Conservation (phyloP, 2,888 invertebrate genomes). For the Thymelicus acteon region DNA sequence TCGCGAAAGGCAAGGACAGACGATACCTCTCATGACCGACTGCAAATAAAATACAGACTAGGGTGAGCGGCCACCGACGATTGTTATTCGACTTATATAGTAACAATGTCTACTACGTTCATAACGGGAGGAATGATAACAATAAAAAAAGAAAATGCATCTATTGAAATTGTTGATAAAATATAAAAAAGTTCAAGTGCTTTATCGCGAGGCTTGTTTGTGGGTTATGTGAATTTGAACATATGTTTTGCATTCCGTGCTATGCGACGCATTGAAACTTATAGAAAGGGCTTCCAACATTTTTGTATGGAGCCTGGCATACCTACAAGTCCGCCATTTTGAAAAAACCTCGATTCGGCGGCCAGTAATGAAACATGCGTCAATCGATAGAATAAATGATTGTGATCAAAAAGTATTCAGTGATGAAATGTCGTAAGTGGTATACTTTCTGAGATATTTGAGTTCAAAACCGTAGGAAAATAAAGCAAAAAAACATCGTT, state of each 20-base stretch:
- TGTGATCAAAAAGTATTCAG: no score
- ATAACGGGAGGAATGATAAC: constrained; percentile 60
- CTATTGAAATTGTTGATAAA: constrained; percentile 61
- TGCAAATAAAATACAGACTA: constrained; percentile 65
- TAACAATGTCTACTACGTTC: constrained; percentile 59
- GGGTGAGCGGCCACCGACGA: constrained; percentile 69
- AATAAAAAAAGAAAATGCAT: constrained; percentile 67
- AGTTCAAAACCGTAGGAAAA: no score
- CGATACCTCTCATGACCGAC: constrained; percentile 59
- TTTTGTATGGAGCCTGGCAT: no score
- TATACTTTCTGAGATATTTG: no score
- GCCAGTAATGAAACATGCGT: no score
- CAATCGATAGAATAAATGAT: no score
- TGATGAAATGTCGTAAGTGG: no score
- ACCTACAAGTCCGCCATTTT: no score
- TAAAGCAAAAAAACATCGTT: no score
- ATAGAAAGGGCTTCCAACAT: no score
- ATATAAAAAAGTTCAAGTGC: constrained; percentile 52
- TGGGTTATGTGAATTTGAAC: background rate
- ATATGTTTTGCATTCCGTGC: background rate
- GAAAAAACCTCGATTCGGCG: no score
- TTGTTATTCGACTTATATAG: constrained; percentile 73
- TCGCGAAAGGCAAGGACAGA: constrained; percentile 63
- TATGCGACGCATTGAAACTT: no score
- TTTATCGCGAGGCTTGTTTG: background rate